Evolutionary conservation across 2,797 vertebrate genomes (phyloP).

Genomic region (Gymnoscopelus microlampas): DNA sequence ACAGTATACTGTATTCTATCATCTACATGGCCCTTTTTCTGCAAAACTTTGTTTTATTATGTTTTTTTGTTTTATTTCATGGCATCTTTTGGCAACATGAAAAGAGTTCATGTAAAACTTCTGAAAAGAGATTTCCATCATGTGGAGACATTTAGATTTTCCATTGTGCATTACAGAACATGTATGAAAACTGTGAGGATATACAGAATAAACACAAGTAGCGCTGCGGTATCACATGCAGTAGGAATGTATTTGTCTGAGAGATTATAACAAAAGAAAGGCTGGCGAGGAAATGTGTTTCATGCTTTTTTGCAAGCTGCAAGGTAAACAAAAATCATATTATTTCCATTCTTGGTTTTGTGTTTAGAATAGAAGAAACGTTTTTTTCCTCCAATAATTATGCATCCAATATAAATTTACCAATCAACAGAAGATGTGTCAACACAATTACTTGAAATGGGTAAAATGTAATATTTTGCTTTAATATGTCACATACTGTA

Average conservation of each 20-base stretch:
- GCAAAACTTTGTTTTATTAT: too few relatives aligned
- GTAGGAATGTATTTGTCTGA: constrained; percentile 30
- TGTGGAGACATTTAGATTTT: constrained; percentile 50
- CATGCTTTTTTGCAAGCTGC: neutral
- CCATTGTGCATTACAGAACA: constrained; percentile 48
- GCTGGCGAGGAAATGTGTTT: neutral
- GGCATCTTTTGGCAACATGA: too few relatives aligned
- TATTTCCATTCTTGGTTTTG: neutral
- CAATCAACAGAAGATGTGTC: too few relatives aligned
- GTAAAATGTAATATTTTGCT: too few relatives aligned
- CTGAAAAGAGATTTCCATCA: neutral
- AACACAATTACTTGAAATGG: too few relatives aligned
- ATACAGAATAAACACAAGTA: constrained; percentile 68
- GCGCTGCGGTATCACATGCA: constrained; percentile 49
- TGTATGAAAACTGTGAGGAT: constrained; percentile 60
- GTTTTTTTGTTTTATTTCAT: too few relatives aligned
- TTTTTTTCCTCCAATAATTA: neutral
- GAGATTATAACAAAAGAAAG: constrained; percentile 20
- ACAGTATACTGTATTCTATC: too few relatives aligned
- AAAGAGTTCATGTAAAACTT: too few relatives aligned
- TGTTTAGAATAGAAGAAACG: neutral
- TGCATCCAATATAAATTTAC: too few relatives aligned
- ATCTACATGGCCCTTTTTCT: too few relatives aligned
- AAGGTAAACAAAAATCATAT: constrained; percentile 1
- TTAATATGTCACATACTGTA: too few relatives aligned